Percentiles rank a stretch among this genome's conserved stretches.
Conservation (phyloP, 1,140 invertebrate genomes). For the Ips nitidus region DNA sequence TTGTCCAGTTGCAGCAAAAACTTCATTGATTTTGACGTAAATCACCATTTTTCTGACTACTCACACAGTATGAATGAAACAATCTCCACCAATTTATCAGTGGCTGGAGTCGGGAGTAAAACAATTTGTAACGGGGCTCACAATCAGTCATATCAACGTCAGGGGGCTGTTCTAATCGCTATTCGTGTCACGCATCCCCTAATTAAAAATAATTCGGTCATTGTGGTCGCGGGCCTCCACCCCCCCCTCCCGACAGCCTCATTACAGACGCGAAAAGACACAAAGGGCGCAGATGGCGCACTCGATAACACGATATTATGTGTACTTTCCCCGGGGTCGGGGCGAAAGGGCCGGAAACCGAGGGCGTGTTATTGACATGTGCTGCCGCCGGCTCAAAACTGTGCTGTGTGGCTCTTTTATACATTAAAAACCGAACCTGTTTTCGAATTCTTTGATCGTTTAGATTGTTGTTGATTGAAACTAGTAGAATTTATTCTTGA, state of each 20-base stretch:
- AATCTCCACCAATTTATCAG: too few relatives aligned
- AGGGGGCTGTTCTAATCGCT: slow-evolving; percentile 13
- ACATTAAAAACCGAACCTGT: not conserved
- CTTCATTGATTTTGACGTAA: too few relatives aligned
- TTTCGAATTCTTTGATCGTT: too few relatives aligned
- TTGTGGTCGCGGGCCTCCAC: slow-evolving; percentile 21
- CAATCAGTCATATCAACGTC: not conserved
- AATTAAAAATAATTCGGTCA: slow-evolving; percentile 33
- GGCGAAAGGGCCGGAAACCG: slow-evolving; percentile 38
- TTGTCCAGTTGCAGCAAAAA: too few relatives aligned
- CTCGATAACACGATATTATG: slow-evolving; percentile 36
- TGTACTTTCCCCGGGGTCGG: slow-evolving; percentile 23
- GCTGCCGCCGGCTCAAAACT: slow-evolving; percentile 28
- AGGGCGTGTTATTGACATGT: slow-evolving; percentile 44
- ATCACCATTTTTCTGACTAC: too few relatives aligned
- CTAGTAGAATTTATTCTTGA: too few relatives aligned
- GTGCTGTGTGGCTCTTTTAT: not conserved
- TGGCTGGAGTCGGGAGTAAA: too few relatives aligned
- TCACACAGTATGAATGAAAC: too few relatives aligned
- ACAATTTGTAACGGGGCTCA: slow-evolving; percentile 26
- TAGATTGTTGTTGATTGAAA: too few relatives aligned
- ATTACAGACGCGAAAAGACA: slow-evolving; percentile 30
- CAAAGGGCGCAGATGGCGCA: slow-evolving; percentile 34
- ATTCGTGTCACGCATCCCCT: slow-evolving; percentile 25
- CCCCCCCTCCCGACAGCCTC: too few relatives aligned